Percentiles rank a stretch among this genome's conserved stretches.
Evolutionary conservation across 2,888 invertebrate species (phyloP).

Genomic region (Tetrapedia diversipes): DNA sequence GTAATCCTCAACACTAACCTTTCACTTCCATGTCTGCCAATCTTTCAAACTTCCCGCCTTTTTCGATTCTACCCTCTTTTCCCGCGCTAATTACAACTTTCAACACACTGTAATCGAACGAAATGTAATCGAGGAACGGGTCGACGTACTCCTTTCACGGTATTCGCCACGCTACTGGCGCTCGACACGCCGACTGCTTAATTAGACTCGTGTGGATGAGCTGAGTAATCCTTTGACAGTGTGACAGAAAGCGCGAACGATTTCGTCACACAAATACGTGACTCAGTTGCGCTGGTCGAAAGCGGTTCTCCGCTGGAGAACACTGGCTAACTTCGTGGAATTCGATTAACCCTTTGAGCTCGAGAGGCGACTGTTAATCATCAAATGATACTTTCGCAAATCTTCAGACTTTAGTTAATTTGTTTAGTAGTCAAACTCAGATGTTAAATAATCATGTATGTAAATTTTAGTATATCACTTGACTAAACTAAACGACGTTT

Average conservation of each 20-base stretch:
- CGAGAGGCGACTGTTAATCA: too few species aligned
- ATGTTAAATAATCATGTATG: too few species aligned
- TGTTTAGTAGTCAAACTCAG: too few species aligned
- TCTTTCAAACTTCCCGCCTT: too few species aligned
- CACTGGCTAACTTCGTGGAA: neutral
- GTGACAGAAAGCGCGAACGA: neutral
- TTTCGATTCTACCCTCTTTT: neutral
- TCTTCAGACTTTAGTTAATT: too few species aligned
- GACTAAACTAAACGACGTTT: too few species aligned
- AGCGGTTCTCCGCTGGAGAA: neutral
- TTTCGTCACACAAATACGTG: conserved; percentile 4
- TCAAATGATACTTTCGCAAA: too few species aligned
- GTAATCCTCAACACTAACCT: neutral
- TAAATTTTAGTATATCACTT: too few species aligned
- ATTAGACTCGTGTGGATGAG: neutral
- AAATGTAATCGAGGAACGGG: too few species aligned
- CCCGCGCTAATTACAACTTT: neutral
- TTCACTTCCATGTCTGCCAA: neutral
- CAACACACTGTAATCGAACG: too few species aligned
- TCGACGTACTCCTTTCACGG: neutral
- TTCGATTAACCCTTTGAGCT: neutral
- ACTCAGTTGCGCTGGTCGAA: conserved; percentile 3
- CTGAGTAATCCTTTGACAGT: conserved; percentile 7
- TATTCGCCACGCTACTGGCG: neutral
- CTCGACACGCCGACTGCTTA: neutral